Percentiles rank a stretch among this genome's conserved stretches.
These are phyloP conservation scores for Xestia ashworthii DNA, from an alignment of 2,888 invertebrate genomes.

Conservation along the genomic window DNA sequence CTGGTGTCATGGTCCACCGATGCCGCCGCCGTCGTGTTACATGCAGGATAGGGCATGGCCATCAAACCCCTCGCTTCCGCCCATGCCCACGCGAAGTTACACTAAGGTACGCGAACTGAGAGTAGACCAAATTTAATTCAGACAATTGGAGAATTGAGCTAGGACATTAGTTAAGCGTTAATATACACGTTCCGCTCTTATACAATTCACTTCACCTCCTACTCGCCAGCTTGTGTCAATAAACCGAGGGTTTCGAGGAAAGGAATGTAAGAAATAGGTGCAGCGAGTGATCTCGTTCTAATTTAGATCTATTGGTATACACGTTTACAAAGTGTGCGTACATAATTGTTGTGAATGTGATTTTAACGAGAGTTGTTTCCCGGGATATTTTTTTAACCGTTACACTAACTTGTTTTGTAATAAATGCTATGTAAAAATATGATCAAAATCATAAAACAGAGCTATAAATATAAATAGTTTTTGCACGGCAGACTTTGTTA, in stretches of 20 bases:
- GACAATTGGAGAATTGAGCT: constrained; percentile 52
- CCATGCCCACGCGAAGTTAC: constrained; percentile 78
- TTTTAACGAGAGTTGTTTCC: constrained; percentile 28
- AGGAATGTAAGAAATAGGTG: constrained; percentile 41
- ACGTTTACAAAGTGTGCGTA: constrained; percentile 19
- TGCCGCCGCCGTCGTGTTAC: constrained; percentile 86
- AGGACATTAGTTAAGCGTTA: constrained; percentile 52
- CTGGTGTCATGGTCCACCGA: constrained; percentile 87
- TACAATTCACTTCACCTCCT: constrained; percentile 55
- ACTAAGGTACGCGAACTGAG: constrained; percentile 83
- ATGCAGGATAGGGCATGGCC: constrained; percentile 88
- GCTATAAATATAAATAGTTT: constrained; percentile 11
- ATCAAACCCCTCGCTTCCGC: constrained; percentile 87
- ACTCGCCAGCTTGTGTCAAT: constrained; percentile 55
- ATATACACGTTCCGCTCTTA: constrained; percentile 41
- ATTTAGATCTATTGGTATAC: constrained; percentile 25
- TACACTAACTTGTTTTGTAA: constrained; percentile 30
- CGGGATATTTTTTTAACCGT: constrained; percentile 13
- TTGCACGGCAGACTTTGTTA: constrained; percentile 34
- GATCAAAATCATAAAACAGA: constrained; percentile 42
- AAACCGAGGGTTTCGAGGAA: constrained; percentile 39
- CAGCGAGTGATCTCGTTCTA: constrained; percentile 29
- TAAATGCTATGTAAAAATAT: constrained; percentile 36
- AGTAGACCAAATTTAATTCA: constrained; percentile 50
- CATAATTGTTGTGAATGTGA: constrained; percentile 20